These are phyloP conservation scores for Cistogaster globosa DNA, from an alignment of 2,888 invertebrate species.

Conservation along the genomic window DNA sequence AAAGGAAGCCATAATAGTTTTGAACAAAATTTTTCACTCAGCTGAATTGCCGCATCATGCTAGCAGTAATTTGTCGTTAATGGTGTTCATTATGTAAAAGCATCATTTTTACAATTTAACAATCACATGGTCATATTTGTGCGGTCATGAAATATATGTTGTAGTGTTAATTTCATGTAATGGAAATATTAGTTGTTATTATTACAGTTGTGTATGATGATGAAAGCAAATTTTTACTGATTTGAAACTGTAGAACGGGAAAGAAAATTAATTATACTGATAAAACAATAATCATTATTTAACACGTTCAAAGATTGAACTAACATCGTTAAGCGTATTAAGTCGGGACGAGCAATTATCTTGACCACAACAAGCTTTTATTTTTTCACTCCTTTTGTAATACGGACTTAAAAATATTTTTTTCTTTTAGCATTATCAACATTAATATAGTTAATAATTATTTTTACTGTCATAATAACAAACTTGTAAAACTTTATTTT, in stretches of 20 bases:
- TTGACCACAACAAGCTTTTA: no score
- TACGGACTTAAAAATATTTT: not conserved
- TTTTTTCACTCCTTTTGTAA: no score
- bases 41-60: not conserved
- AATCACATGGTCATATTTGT: not conserved
- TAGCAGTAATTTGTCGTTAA: not conserved
- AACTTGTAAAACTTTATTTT: conserved; percentile 46
- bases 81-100: not conserved
- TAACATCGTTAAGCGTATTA: no score
- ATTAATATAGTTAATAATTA: conserved; percentile 27
- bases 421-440: not conserved
- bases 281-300: no score
- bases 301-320: no score
- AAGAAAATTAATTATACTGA: no score
- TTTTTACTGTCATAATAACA: conserved; percentile 49
- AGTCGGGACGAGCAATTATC: no score
- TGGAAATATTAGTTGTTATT: not conserved
- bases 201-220: no score
- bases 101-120: conserved; percentile 8
- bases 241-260: no score
- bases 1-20: not conserved
- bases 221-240: no score
- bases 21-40: conserved; percentile 3
- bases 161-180: no score
- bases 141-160: not conserved